Evolutionary conservation across 2,113 vertebrate species (phyloP).

Genomic region (Engraulis encrasicolus): DNA sequence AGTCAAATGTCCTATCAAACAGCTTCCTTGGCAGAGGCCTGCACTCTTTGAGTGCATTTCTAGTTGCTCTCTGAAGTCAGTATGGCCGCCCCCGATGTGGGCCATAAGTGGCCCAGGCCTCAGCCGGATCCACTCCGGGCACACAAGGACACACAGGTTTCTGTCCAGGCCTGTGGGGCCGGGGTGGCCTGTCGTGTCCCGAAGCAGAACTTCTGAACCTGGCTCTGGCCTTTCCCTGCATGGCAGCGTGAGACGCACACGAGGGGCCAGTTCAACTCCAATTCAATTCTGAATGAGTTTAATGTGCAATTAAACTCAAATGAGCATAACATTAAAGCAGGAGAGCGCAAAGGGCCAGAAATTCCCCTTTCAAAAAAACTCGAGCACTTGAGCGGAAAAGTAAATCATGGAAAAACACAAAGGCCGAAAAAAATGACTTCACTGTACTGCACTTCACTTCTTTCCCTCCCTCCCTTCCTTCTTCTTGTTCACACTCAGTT

Average conservation of each 20-base stretch:
- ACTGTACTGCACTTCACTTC: conserved; percentile 18
- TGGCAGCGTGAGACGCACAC: conserved; percentile 20
- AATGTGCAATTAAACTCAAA: conserved; percentile 43
- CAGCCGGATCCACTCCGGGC: neutral
- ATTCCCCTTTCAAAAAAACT: conserved; percentile 59
- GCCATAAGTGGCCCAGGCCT: neutral
- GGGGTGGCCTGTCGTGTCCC: neutral
- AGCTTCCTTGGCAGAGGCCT: no score
- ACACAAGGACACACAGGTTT: no score
- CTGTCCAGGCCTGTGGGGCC: neutral
- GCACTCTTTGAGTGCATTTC: no score
- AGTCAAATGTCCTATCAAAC: no score
- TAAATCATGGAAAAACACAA: conserved; percentile 43
- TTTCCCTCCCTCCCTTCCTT: neutral
- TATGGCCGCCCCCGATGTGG: no score
- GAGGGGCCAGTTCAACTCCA: conserved; percentile 19
- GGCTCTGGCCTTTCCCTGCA: no score
- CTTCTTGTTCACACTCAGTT: conserved; percentile 24
- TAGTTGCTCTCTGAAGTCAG: no score
- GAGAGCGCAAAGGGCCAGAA: conserved; percentile 53
- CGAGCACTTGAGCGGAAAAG: conserved; percentile 53
- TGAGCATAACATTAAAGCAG: conserved; percentile 53
- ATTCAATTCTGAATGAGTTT: conserved; percentile 27
- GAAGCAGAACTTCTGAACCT: neutral
- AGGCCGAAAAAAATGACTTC: conserved; percentile 38